Evolutionary conservation across 2,888 invertebrate genomes (phyloP).

Genomic region (Watsonalla binaria): DNA sequence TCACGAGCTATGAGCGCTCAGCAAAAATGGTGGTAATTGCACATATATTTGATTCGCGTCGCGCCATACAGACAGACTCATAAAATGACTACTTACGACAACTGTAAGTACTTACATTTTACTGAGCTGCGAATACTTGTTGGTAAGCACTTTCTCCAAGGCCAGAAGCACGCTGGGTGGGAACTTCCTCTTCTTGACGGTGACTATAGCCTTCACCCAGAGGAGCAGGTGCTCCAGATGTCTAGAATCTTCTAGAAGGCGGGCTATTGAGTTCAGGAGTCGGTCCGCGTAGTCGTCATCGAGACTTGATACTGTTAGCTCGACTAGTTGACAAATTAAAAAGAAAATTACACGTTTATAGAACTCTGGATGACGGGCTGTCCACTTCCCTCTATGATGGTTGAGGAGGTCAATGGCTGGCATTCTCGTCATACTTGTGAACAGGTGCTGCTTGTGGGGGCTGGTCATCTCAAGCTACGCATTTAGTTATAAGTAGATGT

Average conservation of each 20-base stretch:
- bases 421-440: too few relatives aligned
- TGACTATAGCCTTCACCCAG: conserved; percentile 87
- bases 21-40: too few relatives aligned
- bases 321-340: conserved; percentile 78
- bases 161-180: conserved; percentile 83
- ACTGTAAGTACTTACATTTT: conserved; percentile 95
- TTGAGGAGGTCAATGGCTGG: too few relatives aligned
- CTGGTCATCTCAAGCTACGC: too few relatives aligned
- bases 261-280: conserved; percentile 84
- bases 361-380: too few relatives aligned
- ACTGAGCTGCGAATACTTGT: conserved; percentile 87
- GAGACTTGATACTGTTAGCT: conserved; percentile 83
- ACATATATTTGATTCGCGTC: too few relatives aligned
- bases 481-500: too few relatives aligned
- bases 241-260: conserved; percentile 85
- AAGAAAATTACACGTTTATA: background rate
- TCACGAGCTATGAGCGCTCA: too few relatives aligned
- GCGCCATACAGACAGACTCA: background rate
- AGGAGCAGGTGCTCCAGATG: conserved; percentile 93
- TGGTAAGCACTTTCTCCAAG: conserved; percentile 87
- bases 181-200: conserved; percentile 80
- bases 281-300: conserved; percentile 87
- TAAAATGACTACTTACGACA: conserved; percentile 20
- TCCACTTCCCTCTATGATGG: too few relatives aligned
- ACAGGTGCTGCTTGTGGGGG: too few relatives aligned